A percentile compares a stretch with the other conserved stretches of the same genome.
Evolutionary conservation across 1,140 invertebrate genomes (phyloP).

Genomic region (Hyposmocoma kahamanoa): DNA sequence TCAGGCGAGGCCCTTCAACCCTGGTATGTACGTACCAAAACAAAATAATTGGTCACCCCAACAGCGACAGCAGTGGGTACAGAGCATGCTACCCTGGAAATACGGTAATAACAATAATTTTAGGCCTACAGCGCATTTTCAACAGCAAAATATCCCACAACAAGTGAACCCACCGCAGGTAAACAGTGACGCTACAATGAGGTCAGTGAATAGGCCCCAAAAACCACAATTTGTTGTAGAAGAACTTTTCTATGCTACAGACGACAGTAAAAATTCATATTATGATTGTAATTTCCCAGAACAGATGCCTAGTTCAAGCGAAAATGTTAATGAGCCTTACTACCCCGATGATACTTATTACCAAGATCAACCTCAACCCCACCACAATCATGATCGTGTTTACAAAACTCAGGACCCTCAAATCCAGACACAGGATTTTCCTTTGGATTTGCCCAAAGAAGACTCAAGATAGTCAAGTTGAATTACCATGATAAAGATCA

Average conservation of each 20-base stretch:
- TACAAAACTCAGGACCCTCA: not conserved
- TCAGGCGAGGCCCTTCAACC: too few relatives aligned
- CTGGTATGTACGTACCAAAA: not conserved
- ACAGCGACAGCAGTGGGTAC: not conserved
- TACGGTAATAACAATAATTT: slow-evolving; percentile 3
- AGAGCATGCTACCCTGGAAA: not conserved
- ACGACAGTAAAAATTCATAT: too few relatives aligned
- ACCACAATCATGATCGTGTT: not conserved
- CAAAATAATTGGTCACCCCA: not conserved
- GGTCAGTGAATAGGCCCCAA: slow-evolving; percentile 11
- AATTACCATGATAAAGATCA: slow-evolving; percentile 11
- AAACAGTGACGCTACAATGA: slow-evolving; percentile 15
- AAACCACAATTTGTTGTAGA: slow-evolving; percentile 6
- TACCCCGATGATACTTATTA: too few relatives aligned
- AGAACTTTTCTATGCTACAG: too few relatives aligned
- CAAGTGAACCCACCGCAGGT: not conserved
- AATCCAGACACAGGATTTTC: too few relatives aligned
- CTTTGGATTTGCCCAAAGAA: not conserved
- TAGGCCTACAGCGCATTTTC: slow-evolving; percentile 2
- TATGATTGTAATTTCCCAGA: too few relatives aligned
- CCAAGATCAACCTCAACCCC: too few relatives aligned
- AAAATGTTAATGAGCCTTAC: too few relatives aligned
- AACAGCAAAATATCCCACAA: not conserved
- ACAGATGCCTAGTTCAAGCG: too few relatives aligned
- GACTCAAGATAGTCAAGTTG: slow-evolving; percentile 3